Conservation (phyloP, 2,888 invertebrate genomes). For the Eristalis tenax region DNA sequence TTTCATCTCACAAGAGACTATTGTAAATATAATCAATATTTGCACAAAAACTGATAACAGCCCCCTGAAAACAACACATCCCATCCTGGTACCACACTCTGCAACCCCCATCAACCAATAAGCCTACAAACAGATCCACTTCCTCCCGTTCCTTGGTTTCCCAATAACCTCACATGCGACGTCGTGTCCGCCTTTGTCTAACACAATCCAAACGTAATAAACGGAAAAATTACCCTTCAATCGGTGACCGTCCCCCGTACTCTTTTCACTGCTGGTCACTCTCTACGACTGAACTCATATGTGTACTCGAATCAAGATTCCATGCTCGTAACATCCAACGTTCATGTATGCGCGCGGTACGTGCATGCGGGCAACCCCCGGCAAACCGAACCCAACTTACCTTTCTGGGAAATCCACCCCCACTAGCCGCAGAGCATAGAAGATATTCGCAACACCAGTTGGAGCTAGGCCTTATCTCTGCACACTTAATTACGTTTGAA, state of each 20-base stretch:
- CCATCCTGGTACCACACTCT: neutral
- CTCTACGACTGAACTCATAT: neutral
- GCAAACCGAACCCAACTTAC: constrained; percentile 16
- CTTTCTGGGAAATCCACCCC: constrained; percentile 54
- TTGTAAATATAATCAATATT: too few species aligned
- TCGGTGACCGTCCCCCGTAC: constrained; percentile 32
- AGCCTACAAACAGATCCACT: constrained; percentile 11
- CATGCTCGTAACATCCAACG: constrained; percentile 34
- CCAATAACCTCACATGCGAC: constrained; percentile 46
- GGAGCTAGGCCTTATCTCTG: constrained; percentile 65
- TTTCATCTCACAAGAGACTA: too few species aligned
- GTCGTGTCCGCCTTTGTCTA: constrained; percentile 43
- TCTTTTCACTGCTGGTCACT: neutral
- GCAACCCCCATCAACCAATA: constrained; percentile 24
- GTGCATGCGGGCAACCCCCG: constrained; percentile 9
- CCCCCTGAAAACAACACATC: too few species aligned
- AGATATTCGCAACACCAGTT: constrained; percentile 26
- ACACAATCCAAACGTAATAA: constrained; percentile 62
- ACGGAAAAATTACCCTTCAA: constrained; percentile 67
- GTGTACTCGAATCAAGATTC: constrained; percentile 57
- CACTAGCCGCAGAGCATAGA: constrained; percentile 9
- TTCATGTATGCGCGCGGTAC: neutral
- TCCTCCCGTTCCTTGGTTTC: neutral
- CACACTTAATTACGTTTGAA: constrained; percentile 72
- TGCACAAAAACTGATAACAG: too few species aligned